Evolutionary conservation across 2,113 vertebrate species (phyloP), one percentile per base, ranked within the genome.

Genomic region (Silurus asotus): DNA sequence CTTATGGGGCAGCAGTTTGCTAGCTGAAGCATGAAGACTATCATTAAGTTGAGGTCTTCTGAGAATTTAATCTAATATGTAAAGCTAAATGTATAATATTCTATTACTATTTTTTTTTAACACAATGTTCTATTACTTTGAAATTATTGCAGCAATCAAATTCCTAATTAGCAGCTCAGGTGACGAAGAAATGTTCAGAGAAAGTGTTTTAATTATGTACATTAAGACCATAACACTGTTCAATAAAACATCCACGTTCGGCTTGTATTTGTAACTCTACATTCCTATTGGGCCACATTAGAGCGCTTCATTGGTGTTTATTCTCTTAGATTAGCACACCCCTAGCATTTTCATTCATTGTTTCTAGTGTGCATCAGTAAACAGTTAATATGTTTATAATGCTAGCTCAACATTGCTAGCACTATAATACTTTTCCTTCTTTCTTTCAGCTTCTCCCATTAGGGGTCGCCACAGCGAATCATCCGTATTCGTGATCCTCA

Each of bases 1-100:
- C 82, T 72, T 45, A 49, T 56, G 56, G 25, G 20, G 28, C 51
- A 65, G 55, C 9, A 7, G 53, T 14, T 56, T 70, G 61, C 61
- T 25, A 85, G 58, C 76, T 69, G 62, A 79, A 79, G 76, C 62
- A 80, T 80, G 23, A 79, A 56, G 25, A 48, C 53, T 6, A 58
- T 85, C n/a, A 45, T 85, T 84, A 75, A 69, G 58, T 51, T 14
- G 25, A 64, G 48, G 10, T 25, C 25, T 56, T 79, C 49, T 59
- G 79, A 48, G 23, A 14, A 20, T 81, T 61, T 51, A 61, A 51
- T 77, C 14, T n/a, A 48, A 69, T 58, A 25, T 45, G 37, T 61
- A 59, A 51, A 49, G 13, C 56, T 72, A 72, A 72, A 70, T 48
- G 28, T 59, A 45, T 13, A 11, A 83, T 55, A 67, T n/a, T 56